A percentile compares a stretch with the other conserved stretches of the same genome.
phyloP scores from a whole-genome alignment of 2,888 invertebrate species.

The Rugalucina vietnamica region DNA sequence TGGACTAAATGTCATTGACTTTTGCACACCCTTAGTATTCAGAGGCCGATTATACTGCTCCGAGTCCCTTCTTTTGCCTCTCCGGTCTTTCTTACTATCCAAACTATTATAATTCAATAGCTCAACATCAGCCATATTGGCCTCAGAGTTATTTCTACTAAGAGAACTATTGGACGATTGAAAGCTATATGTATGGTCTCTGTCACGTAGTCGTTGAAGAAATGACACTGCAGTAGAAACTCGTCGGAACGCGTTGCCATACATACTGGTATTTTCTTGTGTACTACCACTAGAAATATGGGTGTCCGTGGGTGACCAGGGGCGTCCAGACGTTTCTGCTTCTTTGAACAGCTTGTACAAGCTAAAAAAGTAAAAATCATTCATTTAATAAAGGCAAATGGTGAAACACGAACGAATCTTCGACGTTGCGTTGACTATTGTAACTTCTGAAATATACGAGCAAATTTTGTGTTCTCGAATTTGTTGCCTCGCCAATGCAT shows the following conservation, averaged over 20 bases:
- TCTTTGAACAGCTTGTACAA: slow-evolving; percentile 59
- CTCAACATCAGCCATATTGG: neutral
- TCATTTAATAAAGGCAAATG: too few species aligned
- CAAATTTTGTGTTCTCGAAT: too few species aligned
- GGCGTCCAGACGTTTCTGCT: slow-evolving; percentile 55
- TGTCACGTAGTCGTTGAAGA: slow-evolving; percentile 54
- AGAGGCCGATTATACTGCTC: neutral
- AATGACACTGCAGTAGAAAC: slow-evolving; percentile 66
- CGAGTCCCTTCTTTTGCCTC: neutral
- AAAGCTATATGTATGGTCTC: neutral
- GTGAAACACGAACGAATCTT: too few species aligned
- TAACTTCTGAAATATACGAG: too few species aligned
- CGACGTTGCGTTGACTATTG: too few species aligned
- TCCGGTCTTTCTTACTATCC: neutral
- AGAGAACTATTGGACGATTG: neutral
- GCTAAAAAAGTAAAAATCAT: slow-evolving; percentile 59
- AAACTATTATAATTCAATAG: neutral
- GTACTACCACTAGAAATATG: slow-evolving; percentile 62
- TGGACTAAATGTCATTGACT: neutral
- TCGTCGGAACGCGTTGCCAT: slow-evolving; percentile 68
- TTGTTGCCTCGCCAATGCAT: too few species aligned
- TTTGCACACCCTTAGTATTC: neutral
- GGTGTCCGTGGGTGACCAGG: slow-evolving; percentile 69
- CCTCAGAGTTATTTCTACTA: neutral
- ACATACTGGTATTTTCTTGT: slow-evolving; percentile 65